phyloP scores from a whole-genome alignment of 1,140 invertebrate genomes.

The Lithobius niger region DNA sequence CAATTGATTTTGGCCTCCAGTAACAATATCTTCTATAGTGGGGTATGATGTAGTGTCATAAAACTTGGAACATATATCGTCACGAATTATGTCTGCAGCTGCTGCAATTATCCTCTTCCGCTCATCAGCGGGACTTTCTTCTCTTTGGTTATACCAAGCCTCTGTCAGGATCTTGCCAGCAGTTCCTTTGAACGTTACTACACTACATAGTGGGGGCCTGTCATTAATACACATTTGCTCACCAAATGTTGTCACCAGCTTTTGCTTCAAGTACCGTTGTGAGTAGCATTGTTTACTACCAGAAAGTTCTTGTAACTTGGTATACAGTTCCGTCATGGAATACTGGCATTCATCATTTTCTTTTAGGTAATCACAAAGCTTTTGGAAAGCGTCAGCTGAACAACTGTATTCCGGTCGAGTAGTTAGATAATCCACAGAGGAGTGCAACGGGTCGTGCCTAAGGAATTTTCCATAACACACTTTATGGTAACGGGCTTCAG shows the following conservation, averaged over 20 bases:
- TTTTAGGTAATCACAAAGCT: conserved; percentile 7
- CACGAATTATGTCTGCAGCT: conserved; percentile 25
- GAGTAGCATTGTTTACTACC: conserved; percentile 12
- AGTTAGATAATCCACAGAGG: neutral
- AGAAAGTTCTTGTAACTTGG: conserved; percentile 10
- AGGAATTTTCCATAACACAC: neutral
- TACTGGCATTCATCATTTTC: conserved; percentile 12
- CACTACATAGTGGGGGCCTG: conserved; percentile 2
- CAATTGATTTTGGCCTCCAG: conserved; percentile 1
- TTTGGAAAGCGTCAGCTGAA: conserved; percentile 3
- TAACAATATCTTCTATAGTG: conserved; percentile 19
- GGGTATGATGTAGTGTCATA: conserved; percentile 26
- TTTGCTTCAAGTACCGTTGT: conserved; percentile 12
- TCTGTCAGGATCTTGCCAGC: conserved; percentile 13
- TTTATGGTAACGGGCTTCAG: neutral
- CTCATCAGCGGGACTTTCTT: conserved; percentile 2
- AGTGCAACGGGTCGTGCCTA: neutral
- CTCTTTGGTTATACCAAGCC: conserved; percentile 7
- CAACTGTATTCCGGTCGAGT: neutral
- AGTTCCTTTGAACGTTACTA: conserved; percentile 10
- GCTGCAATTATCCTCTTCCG: conserved; percentile 22
- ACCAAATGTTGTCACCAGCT: conserved; percentile 7
- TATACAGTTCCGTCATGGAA: neutral
- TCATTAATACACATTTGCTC: neutral
- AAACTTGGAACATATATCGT: conserved; percentile 24